Base-by-base conservation (phyloP, 2,113 vertebrate species). In the Hoplias malabaricus region DNA sequence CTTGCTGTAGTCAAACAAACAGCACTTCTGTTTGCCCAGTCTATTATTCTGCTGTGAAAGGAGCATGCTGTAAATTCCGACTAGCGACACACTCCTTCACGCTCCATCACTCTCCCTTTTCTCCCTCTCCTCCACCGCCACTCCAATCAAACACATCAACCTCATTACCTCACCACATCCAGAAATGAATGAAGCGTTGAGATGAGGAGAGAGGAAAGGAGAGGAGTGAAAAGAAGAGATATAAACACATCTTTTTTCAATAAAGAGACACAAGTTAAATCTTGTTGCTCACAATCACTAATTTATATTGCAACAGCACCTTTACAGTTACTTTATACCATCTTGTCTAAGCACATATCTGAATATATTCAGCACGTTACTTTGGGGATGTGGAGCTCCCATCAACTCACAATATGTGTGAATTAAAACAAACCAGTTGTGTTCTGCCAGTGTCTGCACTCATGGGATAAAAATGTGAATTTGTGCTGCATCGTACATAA, bases 141-240 rank as follows among this genome's bases (percentile, higher is more conserved):
- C 23, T 77, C 71, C 75, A 84, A 66, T 84, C 76, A 79, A 84
- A 75, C 61, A 38, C 53, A 79, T 75, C 82, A 84, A 59, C 25
- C 68, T 78, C 75, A 81, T 79, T 70, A 79, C 62, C 43, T 59
- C 77, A 19, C 50, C 71, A 61, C 43, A 63, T 57, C 27, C 61
- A 79, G 66, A 31, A 71, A 61, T 62, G 62, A 78, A 59, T 21
- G 42, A 71, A 61, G 72, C 57, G 29, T 43, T 50, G 16, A 79
- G 38, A 46, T 23, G 50, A 25, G 25, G 23, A 21, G n/a, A 50
- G 48, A 66, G 25, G 59, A 75, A 19, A 69, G 23, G 65, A 78
- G 38, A 25, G 42, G 46, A 65, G 42, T 1, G 1, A 29, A n/a
- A 46, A 21, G 46, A 29, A 65, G 5, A 53, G 62, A 72, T n/a